phyloP scores from a whole-genome alignment of 2,797 vertebrate genomes.

The Clarias platycephalus region DNA sequence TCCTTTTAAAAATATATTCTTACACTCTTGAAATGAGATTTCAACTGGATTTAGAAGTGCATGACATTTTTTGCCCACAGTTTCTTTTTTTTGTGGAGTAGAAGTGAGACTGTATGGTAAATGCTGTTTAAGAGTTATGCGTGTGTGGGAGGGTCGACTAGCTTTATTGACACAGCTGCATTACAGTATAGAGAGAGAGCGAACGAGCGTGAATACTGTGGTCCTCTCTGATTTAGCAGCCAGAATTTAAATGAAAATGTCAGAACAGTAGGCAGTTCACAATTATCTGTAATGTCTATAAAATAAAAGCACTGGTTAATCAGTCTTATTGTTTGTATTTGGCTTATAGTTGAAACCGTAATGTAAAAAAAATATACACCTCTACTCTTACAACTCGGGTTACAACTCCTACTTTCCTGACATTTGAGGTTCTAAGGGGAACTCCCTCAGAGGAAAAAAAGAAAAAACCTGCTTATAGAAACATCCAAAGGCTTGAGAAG shows the following conservation, averaged over 20 bases:
- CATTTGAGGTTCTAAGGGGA: not conserved
- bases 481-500: not conserved
- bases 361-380: not conserved
- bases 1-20: not conserved
- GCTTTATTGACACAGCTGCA: slow-evolving; percentile 76
- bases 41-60: not conserved
- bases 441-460: not conserved
- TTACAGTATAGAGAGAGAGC: slow-evolving; percentile 11
- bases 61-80: not conserved
- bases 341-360: not conserved
- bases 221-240: not conserved
- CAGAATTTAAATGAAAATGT: not conserved
- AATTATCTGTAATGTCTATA: not conserved
- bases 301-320: not conserved
- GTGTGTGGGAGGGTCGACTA: slow-evolving; percentile 46
- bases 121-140: slow-evolving; percentile 60
- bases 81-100: not conserved
- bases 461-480: too few species aligned
- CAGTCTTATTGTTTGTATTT: not conserved
- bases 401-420: not conserved
- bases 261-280: not conserved
- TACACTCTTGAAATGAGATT: not conserved
- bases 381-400: not conserved
- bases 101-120: slow-evolving; percentile 53
- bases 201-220: not conserved